Evolutionary conservation across 2,797 vertebrate species (phyloP).

Genomic region (Xenops minutus): DNA sequence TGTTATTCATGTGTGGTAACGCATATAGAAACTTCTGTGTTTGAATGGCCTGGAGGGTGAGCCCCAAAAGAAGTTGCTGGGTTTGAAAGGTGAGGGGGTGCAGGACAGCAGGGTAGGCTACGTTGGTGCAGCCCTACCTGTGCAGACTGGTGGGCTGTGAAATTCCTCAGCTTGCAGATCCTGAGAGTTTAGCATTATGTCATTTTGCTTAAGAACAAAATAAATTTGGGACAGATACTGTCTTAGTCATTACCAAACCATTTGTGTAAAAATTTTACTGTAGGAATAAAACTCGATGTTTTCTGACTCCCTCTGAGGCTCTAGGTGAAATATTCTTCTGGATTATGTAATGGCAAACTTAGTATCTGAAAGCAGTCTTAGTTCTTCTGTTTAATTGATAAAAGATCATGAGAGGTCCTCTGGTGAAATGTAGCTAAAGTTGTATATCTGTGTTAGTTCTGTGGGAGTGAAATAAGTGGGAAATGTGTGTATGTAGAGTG

Average conservation of each 20-base stretch:
- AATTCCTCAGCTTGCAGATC: background rate
- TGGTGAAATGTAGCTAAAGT: background rate
- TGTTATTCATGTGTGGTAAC: background rate
- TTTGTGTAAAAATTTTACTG: background rate
- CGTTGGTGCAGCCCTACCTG: background rate
- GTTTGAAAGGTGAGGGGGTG: background rate
- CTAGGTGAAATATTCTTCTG: background rate
- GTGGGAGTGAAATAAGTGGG: background rate
- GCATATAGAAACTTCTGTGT: background rate
- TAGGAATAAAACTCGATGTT: background rate
- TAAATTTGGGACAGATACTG: background rate
- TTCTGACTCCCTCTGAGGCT: background rate
- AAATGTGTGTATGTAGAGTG: background rate
- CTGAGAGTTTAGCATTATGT: background rate
- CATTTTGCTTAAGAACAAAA: background rate
- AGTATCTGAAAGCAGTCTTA: background rate
- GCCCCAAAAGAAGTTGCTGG: background rate
- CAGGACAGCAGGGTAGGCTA: rapidly evolving
- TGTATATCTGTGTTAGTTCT: background rate
- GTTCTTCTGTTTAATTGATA: background rate
- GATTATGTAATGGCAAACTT: background rate
- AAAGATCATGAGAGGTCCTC: background rate
- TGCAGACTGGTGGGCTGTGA: background rate
- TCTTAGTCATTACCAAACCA: background rate
- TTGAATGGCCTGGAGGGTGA: background rate